Evolutionary conservation across 2,888 invertebrate genomes (phyloP).

Genomic region (Acronicta psi): DNA sequence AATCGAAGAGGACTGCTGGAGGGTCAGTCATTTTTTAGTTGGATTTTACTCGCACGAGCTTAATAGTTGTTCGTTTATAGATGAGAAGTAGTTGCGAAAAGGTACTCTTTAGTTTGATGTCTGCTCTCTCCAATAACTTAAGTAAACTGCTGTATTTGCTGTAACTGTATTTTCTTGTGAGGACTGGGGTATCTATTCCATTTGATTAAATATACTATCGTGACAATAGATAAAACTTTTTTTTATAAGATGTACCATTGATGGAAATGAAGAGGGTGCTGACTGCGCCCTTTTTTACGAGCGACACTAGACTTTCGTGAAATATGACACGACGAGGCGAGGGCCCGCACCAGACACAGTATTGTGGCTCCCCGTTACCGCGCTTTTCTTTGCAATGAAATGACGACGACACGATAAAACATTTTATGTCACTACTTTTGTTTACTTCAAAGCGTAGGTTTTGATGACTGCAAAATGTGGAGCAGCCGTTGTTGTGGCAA

Average conservation of each 20-base stretch:
- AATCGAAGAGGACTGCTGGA: conserved; percentile 44
- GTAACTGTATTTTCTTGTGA: too few species aligned
- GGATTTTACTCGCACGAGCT: conserved; percentile 15
- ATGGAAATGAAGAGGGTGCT: conserved; percentile 69
- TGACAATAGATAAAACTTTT: conserved; percentile 28
- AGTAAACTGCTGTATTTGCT: too few species aligned
- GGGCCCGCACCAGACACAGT: conserved; percentile 57
- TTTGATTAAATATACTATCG: conserved; percentile 45
- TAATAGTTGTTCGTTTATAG: conserved; percentile 13
- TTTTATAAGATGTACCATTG: conserved; percentile 63
- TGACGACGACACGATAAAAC: conserved; percentile 75
- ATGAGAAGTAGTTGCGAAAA: conserved; percentile 8
- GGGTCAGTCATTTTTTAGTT: conserved; percentile 43
- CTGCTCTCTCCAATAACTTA: too few species aligned
- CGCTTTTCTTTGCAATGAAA: conserved; percentile 59
- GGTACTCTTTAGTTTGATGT: not conserved
- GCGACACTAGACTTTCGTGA: conserved; percentile 74
- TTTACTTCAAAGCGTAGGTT: conserved; percentile 76
- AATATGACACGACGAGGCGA: conserved; percentile 76
- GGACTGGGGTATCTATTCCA: conserved; percentile 15
- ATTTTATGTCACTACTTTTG: conserved; percentile 81
- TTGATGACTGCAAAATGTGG: conserved; percentile 67
- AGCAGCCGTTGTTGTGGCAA: conserved; percentile 56
- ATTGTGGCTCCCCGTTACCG: conserved; percentile 64
- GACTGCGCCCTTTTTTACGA: conserved; percentile 78